These are phyloP conservation scores for Acrocyrtus sp. DNA, from an alignment of 2,888 invertebrate species.

Conservation along the genomic window DNA sequence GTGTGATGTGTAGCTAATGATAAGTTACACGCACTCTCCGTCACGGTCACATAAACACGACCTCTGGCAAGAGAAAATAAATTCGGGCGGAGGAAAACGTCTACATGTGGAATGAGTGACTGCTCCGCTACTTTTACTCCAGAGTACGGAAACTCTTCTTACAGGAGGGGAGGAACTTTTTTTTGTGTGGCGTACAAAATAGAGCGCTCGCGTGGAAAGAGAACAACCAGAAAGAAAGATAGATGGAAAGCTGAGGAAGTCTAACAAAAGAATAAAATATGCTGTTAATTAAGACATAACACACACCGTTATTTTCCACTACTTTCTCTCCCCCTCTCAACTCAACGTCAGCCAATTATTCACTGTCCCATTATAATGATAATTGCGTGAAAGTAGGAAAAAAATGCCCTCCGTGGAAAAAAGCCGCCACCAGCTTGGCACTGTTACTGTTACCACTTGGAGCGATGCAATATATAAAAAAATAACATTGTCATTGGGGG, in stretches of 20 bases:
- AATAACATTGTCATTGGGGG: no score
- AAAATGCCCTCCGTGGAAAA: background rate
- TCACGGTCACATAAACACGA: background rate
- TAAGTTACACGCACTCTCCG: conserved; percentile 12
- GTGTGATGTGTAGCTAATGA: background rate
- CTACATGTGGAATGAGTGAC: no score
- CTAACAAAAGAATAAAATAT: conserved; percentile 40
- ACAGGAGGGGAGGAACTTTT: no score
- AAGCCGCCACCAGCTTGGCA: no score
- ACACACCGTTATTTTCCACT: conserved; percentile 41
- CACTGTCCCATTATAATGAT: conserved; percentile 55
- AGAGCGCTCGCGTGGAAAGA: no score
- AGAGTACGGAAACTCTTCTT: no score
- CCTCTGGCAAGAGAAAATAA: background rate
- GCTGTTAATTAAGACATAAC: conserved; percentile 58
- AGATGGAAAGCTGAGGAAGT: conserved; percentile 15
- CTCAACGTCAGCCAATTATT: conserved; percentile 55
- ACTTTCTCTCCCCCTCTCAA: no score
- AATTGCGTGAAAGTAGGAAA: conserved; percentile 30
- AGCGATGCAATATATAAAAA: no score
- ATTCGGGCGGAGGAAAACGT: no score
- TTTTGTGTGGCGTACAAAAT: no score
- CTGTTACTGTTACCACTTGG: no score
- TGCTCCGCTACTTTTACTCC: no score
- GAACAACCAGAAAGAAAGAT: background rate